Evolutionary conservation across 1,140 invertebrate genomes (phyloP).

Genomic region (Ostrea edulis): DNA sequence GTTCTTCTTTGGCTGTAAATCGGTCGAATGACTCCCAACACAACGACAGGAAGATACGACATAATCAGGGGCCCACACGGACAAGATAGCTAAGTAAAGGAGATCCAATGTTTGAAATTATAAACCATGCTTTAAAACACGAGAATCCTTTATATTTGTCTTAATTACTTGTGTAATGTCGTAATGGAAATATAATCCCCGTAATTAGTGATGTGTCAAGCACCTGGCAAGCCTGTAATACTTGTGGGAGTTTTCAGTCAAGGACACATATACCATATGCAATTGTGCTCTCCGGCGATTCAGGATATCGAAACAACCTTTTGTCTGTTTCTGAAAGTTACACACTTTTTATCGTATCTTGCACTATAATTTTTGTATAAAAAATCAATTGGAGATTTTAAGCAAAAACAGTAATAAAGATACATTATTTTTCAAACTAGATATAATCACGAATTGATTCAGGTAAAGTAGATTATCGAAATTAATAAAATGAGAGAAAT

Average conservation of each 20-base stretch:
- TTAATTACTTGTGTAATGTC: neutral
- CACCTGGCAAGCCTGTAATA: neutral
- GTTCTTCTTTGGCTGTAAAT: neutral
- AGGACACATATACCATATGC: neutral
- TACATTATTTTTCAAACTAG: no score
- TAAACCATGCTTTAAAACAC: neutral
- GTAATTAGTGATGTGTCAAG: neutral
- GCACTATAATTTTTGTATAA: no score
- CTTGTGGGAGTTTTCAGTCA: slow-evolving; percentile 5
- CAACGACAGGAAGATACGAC: neutral
- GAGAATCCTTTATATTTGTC: neutral
- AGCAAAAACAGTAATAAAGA: no score
- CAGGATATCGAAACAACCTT: no score
- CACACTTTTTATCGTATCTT: no score
- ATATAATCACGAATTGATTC: no score
- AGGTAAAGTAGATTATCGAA: no score
- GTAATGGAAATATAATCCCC: neutral
- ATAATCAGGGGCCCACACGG: neutral
- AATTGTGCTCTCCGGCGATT: neutral
- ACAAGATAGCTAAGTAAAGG: neutral
- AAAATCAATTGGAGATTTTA: no score
- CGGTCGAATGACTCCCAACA: neutral
- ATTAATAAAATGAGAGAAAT: no score
- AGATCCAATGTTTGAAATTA: neutral
- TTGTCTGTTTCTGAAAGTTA: no score